Base-by-base conservation (phyloP, 2,113 vertebrate species). In the Brachypteracias leptosomus region DNA sequence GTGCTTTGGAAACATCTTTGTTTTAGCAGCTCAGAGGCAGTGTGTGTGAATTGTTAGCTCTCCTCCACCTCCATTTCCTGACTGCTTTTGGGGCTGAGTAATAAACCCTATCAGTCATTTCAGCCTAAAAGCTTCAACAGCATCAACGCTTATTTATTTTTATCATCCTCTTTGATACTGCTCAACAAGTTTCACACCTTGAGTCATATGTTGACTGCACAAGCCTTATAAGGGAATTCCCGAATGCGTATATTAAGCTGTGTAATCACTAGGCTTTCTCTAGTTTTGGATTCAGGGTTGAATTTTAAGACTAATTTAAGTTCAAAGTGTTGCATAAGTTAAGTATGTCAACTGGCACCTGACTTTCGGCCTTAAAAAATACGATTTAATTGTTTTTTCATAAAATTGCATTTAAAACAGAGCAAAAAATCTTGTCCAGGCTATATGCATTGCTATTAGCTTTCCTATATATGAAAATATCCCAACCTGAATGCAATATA, bases 401-500 rank as follows among this genome's bases (percentile, higher is more conserved):
- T 85, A 66, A 75, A 79, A 59, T 74, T 42, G 19, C 10, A 15
- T 40, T n/a, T 79, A 54, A 33, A 65, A 14, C 16, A 47, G 25
- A 36, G 15, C 3, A 7, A 55, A 75, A 68, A 65, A 28, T 21
- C 70, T n/a, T 78, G 57, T 81, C 13, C 26, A 36, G 38, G 38
- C 5, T 67, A 38, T 51, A 71, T 46, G 18, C 20, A 62, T 42
- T 70, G 7, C 38, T 88, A 18, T 8, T 58, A 29, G 6, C 7
- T 74, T 84, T 71, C 25, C 29, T 88, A 3, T 16, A 28, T 36
- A 35, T 65, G 31, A 36, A 78, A 79, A 49, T 65, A 85, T 40
- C 73, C n/a, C 0, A 0, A n/a, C 33, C 21, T 38, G 4, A 6
- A 36, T 33, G 11, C 6, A 44, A 38, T 12, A n/a, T 12, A 15